Evolutionary conservation across 2,113 vertebrate species (phyloP).

Genomic region (Pelmatolapia mariae): DNA sequence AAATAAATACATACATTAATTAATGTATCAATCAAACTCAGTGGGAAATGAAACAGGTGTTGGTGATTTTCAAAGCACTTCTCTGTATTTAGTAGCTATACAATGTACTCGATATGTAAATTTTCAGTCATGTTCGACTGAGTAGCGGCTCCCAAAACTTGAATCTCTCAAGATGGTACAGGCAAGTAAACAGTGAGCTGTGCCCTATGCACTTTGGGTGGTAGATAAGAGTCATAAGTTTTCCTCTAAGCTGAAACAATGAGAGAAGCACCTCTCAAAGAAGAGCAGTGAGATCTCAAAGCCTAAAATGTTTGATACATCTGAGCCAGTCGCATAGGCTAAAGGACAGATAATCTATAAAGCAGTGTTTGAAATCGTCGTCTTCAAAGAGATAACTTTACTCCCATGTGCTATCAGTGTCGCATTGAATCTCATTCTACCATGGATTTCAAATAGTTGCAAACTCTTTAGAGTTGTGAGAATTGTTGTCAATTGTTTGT

Average conservation of each 20-base stretch:
- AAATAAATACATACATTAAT: neutral
- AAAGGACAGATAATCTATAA: neutral
- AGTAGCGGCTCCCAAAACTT: neutral
- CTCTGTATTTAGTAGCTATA: neutral
- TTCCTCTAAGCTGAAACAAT: neutral
- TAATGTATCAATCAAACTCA: neutral
- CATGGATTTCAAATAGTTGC: neutral
- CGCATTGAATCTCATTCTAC: neutral
- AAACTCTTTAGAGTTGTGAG: neutral
- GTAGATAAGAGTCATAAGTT: neutral
- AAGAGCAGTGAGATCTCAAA: neutral
- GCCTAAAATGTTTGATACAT: neutral
- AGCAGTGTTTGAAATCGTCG: neutral
- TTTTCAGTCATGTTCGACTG: neutral
- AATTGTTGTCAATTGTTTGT: neutral
- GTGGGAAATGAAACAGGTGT: neutral
- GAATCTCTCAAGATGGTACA: neutral
- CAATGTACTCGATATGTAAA: neutral
- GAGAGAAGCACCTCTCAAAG: neutral
- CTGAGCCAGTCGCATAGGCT: neutral
- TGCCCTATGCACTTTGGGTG: neutral
- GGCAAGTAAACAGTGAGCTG: neutral
- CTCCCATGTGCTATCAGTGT: neutral
- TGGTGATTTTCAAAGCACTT: neutral
- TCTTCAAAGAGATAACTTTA: neutral